A percentile compares a stretch with the other conserved stretches of the same genome.
Evolutionary conservation across 2,113 vertebrate genomes (phyloP).

Genomic region (Campylomormyrus tamandua): DNA sequence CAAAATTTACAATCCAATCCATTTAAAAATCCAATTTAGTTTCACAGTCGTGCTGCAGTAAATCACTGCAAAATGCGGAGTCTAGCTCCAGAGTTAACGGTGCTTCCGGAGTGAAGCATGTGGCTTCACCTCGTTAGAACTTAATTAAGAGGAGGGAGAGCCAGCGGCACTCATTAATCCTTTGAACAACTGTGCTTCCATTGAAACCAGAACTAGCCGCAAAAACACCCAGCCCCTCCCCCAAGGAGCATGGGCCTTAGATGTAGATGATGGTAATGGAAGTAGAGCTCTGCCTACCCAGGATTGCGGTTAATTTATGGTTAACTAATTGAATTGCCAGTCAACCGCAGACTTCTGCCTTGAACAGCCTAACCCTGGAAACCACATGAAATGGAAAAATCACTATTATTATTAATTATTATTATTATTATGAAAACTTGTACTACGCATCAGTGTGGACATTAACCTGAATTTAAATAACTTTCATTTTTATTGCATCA

Average conservation of each 20-base stretch:
- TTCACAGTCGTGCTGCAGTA: background rate
- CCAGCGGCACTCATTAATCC: constrained; percentile 14
- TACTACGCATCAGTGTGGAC: background rate
- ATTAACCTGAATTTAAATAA: background rate
- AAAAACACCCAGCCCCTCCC: background rate
- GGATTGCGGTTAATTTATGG: background rate
- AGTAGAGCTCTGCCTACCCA: background rate
- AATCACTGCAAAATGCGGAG: background rate
- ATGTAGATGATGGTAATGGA: too few relatives aligned
- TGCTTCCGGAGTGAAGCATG: background rate
- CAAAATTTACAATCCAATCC: background rate
- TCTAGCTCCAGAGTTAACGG: background rate
- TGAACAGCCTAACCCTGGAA: background rate
- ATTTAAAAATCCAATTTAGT: background rate
- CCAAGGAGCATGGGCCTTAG: background rate
- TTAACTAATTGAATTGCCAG: background rate
- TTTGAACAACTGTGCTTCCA: constrained; percentile 22
- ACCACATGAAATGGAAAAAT: background rate
- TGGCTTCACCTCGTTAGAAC: background rate
- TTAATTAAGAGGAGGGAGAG: constrained; percentile 18
- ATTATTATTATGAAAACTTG: background rate
- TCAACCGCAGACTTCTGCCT: background rate
- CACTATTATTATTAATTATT: background rate
- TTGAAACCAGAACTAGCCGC: constrained; percentile 15
- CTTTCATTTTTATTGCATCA: background rate